Conservation (phyloP, 1,140 invertebrate genomes). For the Ctenoplectra terminalis region DNA sequence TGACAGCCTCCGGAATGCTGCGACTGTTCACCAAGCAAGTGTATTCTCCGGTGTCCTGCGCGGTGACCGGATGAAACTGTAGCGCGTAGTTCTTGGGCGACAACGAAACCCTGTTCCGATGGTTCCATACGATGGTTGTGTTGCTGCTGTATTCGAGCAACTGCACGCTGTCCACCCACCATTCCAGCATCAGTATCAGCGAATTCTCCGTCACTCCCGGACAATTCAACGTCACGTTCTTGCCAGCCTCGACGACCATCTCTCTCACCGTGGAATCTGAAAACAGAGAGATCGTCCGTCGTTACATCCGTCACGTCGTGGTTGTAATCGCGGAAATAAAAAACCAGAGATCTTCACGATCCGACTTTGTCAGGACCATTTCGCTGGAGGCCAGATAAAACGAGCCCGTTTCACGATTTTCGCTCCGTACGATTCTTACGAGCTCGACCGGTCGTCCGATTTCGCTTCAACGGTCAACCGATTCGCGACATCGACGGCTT, state of each 20-base stretch:
- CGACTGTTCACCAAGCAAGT: constrained; percentile 87
- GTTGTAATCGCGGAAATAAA: constrained; percentile 56
- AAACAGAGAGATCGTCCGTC: constrained; percentile 50
- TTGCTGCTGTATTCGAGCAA: constrained; percentile 83
- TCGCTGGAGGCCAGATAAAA: constrained; percentile 46
- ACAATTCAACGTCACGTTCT: constrained; percentile 86
- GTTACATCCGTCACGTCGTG: constrained; percentile 45
- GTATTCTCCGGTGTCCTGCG: constrained; percentile 87
- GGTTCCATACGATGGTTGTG: constrained; percentile 83
- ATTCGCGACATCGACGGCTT: no score
- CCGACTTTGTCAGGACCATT: constrained; percentile 58
- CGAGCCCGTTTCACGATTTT: neutral
- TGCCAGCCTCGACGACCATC: constrained; percentile 86
- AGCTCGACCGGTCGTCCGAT: neutral
- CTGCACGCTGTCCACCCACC: constrained; percentile 82
- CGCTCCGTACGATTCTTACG: neutral
- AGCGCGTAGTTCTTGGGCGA: constrained; percentile 86
- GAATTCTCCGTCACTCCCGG: constrained; percentile 87
- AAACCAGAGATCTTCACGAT: constrained; percentile 45
- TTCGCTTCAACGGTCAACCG: neutral
- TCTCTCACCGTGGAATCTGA: constrained; percentile 84
- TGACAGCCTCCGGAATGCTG: constrained; percentile 85
- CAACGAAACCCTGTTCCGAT: constrained; percentile 84
- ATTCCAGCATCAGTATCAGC: constrained; percentile 85
- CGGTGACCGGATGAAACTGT: constrained; percentile 85